phyloP scores from a whole-genome alignment of 1,140 invertebrate genomes.

The Cherax quadricarinatus region DNA sequence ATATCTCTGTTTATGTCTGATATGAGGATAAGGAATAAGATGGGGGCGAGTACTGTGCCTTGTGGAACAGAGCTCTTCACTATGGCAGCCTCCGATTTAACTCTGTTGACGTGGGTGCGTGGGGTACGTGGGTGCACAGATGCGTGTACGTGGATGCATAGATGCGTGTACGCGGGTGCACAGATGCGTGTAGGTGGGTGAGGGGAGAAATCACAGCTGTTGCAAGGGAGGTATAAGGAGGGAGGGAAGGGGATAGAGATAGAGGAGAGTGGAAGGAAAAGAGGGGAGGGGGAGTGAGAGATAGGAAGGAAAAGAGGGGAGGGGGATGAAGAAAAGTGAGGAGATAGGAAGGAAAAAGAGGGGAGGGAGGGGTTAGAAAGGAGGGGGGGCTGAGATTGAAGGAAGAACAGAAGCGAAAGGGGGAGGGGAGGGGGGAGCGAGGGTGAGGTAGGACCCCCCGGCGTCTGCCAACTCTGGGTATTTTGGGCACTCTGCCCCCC shows the following conservation, averaged over 20 bases:
- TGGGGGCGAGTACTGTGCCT: too few species aligned
- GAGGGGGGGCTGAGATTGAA: too few species aligned
- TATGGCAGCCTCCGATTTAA: too few species aligned
- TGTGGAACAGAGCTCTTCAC: too few species aligned
- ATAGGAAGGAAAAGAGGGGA: too few species aligned
- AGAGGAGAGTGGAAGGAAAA: neutral
- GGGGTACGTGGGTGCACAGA: neutral
- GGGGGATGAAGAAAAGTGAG: too few species aligned
- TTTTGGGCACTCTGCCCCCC: constrained; percentile 43
- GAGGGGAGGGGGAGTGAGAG: too few species aligned
- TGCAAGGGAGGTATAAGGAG: neutral
- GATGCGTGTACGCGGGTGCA: neutral
- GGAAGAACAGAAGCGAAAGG: too few species aligned
- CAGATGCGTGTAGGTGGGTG: constrained; percentile 23
- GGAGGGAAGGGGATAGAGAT: neutral
- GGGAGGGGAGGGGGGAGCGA: neutral
- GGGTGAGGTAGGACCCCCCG: neutral
- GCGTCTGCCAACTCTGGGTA: constrained; percentile 38
- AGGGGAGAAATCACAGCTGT: neutral
- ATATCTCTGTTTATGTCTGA: too few species aligned
- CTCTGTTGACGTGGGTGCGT: constrained; percentile 8
- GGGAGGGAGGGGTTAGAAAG: too few species aligned
- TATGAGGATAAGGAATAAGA: too few species aligned
- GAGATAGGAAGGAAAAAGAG: too few species aligned
- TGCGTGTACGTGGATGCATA: neutral